These are phyloP conservation scores for Tribolium madens DNA, from an alignment of 1,140 invertebrate genomes.

Conservation along the genomic window DNA sequence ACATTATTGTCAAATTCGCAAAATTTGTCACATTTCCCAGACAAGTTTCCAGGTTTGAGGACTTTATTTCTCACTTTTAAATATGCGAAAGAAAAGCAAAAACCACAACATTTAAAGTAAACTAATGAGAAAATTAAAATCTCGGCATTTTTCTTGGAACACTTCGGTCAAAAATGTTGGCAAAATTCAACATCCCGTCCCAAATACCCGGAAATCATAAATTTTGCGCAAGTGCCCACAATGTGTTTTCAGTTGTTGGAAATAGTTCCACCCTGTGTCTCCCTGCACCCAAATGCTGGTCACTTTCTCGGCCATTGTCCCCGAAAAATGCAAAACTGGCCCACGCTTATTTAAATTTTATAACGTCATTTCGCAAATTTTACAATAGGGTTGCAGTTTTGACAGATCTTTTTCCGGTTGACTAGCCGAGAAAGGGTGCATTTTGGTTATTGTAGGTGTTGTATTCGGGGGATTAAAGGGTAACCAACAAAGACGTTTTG, in stretches of 20 bases:
- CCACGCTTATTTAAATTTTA: conserved; percentile 1
- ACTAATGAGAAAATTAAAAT: too few relatives aligned
- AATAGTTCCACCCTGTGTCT: neutral
- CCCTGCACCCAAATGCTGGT: neutral
- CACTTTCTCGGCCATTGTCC: conserved; percentile 25
- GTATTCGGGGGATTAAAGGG: conserved; percentile 12
- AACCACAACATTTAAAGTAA: too few relatives aligned
- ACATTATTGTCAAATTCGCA: too few relatives aligned
- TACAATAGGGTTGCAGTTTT: neutral
- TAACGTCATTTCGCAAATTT: conserved; percentile 14
- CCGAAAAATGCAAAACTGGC: neutral
- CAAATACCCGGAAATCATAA: conserved; percentile 5
- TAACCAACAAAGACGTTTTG: conserved; percentile 17
- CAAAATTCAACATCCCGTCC: neutral
- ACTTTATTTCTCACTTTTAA: too few relatives aligned
- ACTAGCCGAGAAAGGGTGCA: conserved; percentile 3
- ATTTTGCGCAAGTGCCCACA: conserved; percentile 11
- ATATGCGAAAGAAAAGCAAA: too few relatives aligned
- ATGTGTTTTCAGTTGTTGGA: conserved; percentile 43
- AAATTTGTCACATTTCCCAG: too few relatives aligned
- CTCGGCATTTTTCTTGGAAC: too few relatives aligned
- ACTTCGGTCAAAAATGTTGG: too few relatives aligned
- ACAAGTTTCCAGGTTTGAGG: too few relatives aligned
- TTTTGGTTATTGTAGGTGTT: conserved; percentile 23
- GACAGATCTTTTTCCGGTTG: conserved; percentile 19